These are phyloP conservation scores for Melinaea marsaeus DNA, from an alignment of 2,888 invertebrate species.

Conservation along the genomic window DNA sequence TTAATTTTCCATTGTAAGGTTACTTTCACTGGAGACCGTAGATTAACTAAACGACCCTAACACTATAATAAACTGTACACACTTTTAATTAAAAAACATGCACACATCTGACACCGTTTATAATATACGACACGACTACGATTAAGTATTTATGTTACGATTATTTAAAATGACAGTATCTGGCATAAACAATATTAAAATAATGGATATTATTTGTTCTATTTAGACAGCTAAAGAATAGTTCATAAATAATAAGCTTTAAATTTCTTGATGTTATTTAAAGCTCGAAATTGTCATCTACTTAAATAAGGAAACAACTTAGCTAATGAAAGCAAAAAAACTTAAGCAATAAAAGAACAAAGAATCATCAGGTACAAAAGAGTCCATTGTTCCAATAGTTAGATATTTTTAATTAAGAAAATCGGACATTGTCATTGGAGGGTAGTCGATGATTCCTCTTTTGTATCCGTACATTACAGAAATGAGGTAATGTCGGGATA, in stretches of 20 bases:
- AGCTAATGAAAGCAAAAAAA: conserved; percentile 6
- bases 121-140: conserved; percentile 11
- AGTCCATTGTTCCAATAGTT: conserved; percentile 57
- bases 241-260: too few relatives aligned
- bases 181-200: background rate
- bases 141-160: conserved; percentile 7
- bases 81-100: conserved; percentile 34
- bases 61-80: conserved; percentile 26
- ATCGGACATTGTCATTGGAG: conserved; percentile 55
- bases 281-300: too few relatives aligned
- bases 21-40: conserved; percentile 16
- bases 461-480: conserved; percentile 24
- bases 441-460: conserved; percentile 55
- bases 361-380: conserved; percentile 32
- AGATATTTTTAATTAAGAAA: conserved; percentile 74
- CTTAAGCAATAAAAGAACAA: conserved; percentile 5
- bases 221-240: too few relatives aligned
- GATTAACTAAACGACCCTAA: conserved; percentile 26
- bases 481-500: conserved; percentile 23
- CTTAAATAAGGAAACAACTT: conserved; percentile 1
- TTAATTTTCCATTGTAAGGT: conserved; percentile 7
- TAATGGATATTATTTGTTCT: background rate
- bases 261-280: too few relatives aligned
- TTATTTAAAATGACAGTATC: background rate
- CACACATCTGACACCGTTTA: conserved; percentile 11